Evolutionary conservation across 2,797 vertebrate species (phyloP), one percentile per base, ranked within the genome.

Genomic region (Lepus townsendii): DNA sequence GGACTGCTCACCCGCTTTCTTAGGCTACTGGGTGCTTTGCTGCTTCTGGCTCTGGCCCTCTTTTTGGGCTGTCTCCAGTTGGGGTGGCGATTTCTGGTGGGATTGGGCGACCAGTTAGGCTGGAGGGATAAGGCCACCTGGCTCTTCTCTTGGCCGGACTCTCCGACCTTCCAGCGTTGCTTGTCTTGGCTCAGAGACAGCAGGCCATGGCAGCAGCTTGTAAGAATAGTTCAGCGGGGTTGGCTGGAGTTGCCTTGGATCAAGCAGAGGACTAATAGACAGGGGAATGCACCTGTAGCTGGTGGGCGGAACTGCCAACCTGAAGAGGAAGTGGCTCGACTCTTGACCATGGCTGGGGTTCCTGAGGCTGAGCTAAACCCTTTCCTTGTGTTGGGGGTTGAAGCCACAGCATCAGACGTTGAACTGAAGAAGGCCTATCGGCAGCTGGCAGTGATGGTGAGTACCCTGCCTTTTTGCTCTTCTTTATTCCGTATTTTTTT

Each of bases 351-450:
- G 98, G 98, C 98, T 1, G 97, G 93, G 30, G 98, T 99, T 90
- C 98, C 99, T 27, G 99, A 99, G 97, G 99, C 99, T n/a, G 99
- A 99, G 93, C 98, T 99, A 47, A 99, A 99, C 96, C 99, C 99
- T 42, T 99, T 99, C 96, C 98, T 98, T 19, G 99, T 99, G 95
- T 98, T 99, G 30, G 99, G 99, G 0, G 98, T 99, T 96, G 99
- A 99, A 95, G 96, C 98, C 10, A 98, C 99, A 1, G 99, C 99
- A n/a, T 98, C 99, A 0, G 99, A 99, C 12, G 94, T 98, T 0
- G 99, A 99, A 97, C 98, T 99, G 90, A 99, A 99, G 94, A 99
- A 98, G 97, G 99, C 99, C 63, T 99, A 99, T 97, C 99, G 99
- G 93, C 99, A 99, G 96, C 98, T 99, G 98, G 99, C 99, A 73